These are phyloP conservation scores for Sinopyrophorus schimmeli DNA, from an alignment of 2,888 invertebrate genomes.

Conservation along the genomic window DNA sequence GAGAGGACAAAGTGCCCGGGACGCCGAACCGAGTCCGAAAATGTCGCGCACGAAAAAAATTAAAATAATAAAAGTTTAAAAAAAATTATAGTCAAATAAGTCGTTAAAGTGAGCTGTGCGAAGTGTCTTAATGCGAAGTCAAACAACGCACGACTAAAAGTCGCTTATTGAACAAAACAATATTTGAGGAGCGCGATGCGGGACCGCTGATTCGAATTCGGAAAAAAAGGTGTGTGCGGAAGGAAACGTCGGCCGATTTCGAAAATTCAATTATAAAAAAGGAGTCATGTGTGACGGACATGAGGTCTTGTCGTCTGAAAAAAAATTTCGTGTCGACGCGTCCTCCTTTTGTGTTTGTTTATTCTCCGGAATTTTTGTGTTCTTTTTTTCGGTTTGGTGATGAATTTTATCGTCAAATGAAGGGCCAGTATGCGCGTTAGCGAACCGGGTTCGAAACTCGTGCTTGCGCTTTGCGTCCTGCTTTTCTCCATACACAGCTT, in stretches of 20 bases:
- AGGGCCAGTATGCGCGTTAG: conserved; percentile 33
- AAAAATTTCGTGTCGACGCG: too few species aligned
- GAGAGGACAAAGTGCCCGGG: too few species aligned
- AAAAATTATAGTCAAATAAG: conserved; percentile 8
- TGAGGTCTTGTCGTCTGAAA: conserved; percentile 13
- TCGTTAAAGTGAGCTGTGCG: conserved; percentile 24
- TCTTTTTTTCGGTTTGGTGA: conserved; percentile 29
- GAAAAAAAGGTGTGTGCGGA: conserved; percentile 29
- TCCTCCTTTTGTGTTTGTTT: conserved; percentile 4
- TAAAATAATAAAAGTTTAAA: not conserved
- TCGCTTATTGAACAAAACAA: conserved; percentile 27
- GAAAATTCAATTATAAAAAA: conserved; percentile 21
- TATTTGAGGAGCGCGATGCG: conserved; percentile 25
- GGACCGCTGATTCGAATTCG: conserved; percentile 1
- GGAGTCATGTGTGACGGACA: conserved; percentile 29
- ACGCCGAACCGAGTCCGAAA: too few species aligned
- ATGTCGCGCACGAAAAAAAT: not conserved
- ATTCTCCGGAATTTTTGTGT: conserved; percentile 23
- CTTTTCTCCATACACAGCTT: conserved; percentile 36
- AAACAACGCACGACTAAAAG: conserved; percentile 22
- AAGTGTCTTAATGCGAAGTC: conserved; percentile 28
- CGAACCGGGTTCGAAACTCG: conserved; percentile 33
- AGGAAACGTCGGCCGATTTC: conserved; percentile 21
- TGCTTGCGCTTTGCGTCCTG: conserved; percentile 37
- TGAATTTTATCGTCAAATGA: conserved; percentile 26